Evolutionary conservation across 2,888 invertebrate genomes (phyloP).

Genomic region (Hyles lineata): DNA sequence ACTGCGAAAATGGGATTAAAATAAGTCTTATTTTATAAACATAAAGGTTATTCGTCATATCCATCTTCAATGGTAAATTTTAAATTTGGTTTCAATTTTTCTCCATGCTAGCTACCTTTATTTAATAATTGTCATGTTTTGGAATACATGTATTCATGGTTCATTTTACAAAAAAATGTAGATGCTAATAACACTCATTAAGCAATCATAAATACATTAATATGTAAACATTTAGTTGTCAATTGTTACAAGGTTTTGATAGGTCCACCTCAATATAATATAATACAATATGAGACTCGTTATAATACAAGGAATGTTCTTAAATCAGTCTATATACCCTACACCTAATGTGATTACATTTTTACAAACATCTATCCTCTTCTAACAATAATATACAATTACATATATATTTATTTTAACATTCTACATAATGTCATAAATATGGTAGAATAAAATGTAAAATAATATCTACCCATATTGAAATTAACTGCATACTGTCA

Average conservation of each 20-base stretch:
- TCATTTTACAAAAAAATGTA: not conserved
- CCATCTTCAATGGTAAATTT: no score
- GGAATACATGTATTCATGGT: not conserved
- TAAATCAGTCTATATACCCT: slow-evolving; percentile 30
- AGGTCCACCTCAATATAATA: not conserved
- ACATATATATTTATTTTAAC: not conserved
- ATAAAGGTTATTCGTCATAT: no score
- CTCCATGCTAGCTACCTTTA: no score
- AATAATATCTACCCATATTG: no score
- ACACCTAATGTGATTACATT: slow-evolving; percentile 18
- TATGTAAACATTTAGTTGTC: not conserved
- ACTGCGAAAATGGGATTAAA: no score
- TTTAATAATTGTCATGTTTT: no score
- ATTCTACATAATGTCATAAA: no score
- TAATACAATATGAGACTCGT: slow-evolving; percentile 16
- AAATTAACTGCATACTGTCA: no score
- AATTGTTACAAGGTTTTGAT: not conserved
- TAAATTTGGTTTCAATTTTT: no score
- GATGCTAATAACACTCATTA: not conserved
- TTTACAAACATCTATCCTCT: slow-evolving; percentile 6
- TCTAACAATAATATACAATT: not conserved
- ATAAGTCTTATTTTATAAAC: no score
- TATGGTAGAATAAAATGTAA: no score
- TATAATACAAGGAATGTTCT: slow-evolving; percentile 29
- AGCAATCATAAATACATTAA: not conserved